Base-by-base conservation (phyloP, 37 sponge, comb jelly and placozoan genomes). In the Theonella swinhoei region DNA sequence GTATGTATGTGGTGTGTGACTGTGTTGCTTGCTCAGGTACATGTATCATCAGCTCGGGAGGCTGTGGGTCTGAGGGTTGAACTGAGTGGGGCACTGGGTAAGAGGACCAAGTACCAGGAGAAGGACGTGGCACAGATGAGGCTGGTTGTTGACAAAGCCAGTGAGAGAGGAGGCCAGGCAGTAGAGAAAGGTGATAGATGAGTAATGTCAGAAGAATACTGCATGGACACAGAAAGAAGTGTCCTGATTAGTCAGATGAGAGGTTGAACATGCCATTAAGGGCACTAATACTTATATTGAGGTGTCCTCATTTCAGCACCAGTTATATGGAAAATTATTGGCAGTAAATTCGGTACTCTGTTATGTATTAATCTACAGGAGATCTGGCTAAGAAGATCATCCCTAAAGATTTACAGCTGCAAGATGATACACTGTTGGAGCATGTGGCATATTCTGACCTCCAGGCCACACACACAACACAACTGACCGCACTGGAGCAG, bases 91-190 rank as follows among this genome's bases (percentile, higher is more conserved):
- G 86, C 84, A 0, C 72, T 98, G 42, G 98, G 98, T 2, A 93
- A 91, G 77, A 75, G 98, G 64, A 98, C 98, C 1, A 75, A 70
- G 43, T 98, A 77, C 62, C 98, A 98, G 78, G 72, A 93, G 33
- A 77, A 25, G 25, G 88, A 90, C 30, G 22, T 86, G 1, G 83
- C 98, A 25, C 98, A 98, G 75, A 74, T 98, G 40, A 42, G 89
- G 24, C 72, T 95, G 42, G 41, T 64, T 36, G 93, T 95, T 3
- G 39, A 72, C 19, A 54, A 35, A 3, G 26, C 62, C 14, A 47
- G 11, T 47, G 11, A 47, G 54, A 47, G 54, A 47, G 54, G 54
- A 14, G 54, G 54, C 7, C 11, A 47, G 54, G 54, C 7, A 14
- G 54, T 7, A 47, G 54, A 47, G 54, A 14, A 47, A 17, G 11